phyloP scores from a whole-genome alignment of 2,113 vertebrate species.

The Asarcornis scutulata region DNA sequence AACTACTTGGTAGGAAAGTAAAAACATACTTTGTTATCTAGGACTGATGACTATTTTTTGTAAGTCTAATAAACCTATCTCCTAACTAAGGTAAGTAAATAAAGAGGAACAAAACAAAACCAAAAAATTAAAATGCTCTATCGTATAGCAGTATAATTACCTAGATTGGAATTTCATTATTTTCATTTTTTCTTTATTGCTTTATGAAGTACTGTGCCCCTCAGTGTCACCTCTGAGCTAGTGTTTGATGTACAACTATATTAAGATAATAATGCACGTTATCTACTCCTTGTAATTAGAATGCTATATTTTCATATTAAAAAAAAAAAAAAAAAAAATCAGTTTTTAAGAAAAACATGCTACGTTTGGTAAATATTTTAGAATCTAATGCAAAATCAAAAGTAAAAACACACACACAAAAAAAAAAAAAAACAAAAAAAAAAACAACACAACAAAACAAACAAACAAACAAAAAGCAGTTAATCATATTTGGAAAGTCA shows the following conservation, averaged over 20 bases:
- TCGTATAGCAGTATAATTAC: neutral
- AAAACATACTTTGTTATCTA: neutral
- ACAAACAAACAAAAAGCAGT: accelerated
- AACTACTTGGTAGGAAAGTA: neutral
- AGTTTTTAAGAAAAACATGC: neutral
- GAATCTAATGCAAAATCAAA: neutral
- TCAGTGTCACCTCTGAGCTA: neutral
- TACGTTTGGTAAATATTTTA: neutral
- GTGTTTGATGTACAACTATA: neutral
- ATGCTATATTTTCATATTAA: neutral
- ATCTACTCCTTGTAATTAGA: neutral
- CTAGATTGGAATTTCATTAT: neutral
- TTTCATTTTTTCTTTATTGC: neutral
- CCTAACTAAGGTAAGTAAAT: neutral
- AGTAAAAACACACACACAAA: neutral
- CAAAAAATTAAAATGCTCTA: neutral
- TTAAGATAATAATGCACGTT: neutral
- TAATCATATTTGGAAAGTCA: neutral
- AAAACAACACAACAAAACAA: no score
- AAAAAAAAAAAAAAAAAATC: neutral
- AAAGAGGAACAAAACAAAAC: neutral
- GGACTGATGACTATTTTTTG: neutral
- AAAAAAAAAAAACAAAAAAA: no score
- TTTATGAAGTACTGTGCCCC: neutral
- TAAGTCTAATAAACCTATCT: neutral